phyloP scores from a whole-genome alignment of 2,888 invertebrate species.

The Catocala sponsa region DNA sequence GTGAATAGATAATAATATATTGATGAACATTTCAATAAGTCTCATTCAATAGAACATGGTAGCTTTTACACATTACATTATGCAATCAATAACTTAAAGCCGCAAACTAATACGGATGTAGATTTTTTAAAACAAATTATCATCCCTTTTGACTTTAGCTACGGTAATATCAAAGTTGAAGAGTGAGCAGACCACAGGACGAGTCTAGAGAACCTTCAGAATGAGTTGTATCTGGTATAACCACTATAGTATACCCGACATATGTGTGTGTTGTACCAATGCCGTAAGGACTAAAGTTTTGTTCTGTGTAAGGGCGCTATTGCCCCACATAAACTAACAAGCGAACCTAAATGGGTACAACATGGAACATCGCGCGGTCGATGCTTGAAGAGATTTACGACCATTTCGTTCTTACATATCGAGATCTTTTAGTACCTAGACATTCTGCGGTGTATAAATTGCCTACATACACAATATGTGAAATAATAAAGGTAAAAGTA shows the following conservation, averaged over 20 bases:
- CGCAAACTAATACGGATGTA: too few relatives aligned
- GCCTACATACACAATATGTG: too few relatives aligned
- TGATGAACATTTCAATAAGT: conserved; percentile 11
- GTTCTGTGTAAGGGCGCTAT: background rate
- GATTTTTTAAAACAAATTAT: too few relatives aligned
- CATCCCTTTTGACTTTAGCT: too few relatives aligned
- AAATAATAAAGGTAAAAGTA: too few relatives aligned
- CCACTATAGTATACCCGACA: too few relatives aligned
- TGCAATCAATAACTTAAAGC: background rate
- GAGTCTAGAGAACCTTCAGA: too few relatives aligned
- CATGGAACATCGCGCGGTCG: conserved; percentile 3
- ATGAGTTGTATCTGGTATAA: too few relatives aligned
- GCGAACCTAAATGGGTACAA: conserved; percentile 2
- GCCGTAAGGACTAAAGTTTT: background rate
- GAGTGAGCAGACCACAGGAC: too few relatives aligned
- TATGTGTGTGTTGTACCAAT: background rate
- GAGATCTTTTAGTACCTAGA: too few relatives aligned
- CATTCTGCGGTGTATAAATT: too few relatives aligned
- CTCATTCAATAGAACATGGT: background rate
- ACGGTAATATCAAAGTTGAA: too few relatives aligned
- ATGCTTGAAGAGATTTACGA: background rate
- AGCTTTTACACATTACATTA: background rate
- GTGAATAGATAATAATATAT: conserved; percentile 16
- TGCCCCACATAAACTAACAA: background rate
- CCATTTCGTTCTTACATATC: background rate